Conservation (phyloP, 2,888 invertebrate genomes). For the Rhagophthalmus giganteus region DNA sequence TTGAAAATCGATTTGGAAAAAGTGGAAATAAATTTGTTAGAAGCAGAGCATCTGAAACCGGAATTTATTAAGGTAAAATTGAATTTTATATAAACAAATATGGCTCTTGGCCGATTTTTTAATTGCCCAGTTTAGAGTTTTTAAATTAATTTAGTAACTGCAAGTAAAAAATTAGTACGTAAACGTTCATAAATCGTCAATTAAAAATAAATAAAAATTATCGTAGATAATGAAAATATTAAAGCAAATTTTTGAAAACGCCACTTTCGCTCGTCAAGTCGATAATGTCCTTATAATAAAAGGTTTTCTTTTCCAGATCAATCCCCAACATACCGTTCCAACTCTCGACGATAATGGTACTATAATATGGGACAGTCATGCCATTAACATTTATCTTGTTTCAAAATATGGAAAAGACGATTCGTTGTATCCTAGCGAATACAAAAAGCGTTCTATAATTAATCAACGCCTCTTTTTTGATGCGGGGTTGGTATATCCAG, state of each 20-base stretch:
- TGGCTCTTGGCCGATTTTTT: neutral
- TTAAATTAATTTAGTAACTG: too few species aligned
- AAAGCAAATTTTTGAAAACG: too few species aligned
- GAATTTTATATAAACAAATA: neutral
- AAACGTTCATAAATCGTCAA: too few species aligned
- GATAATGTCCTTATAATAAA: too few species aligned
- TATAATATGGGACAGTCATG: constrained; percentile 57
- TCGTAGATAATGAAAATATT: too few species aligned
- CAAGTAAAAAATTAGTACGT: too few species aligned
- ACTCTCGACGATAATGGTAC: constrained; percentile 61
- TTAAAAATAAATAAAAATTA: too few species aligned
- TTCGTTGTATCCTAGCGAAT: constrained; percentile 61
- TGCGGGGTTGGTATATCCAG: constrained; percentile 57
- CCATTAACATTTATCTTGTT: constrained; percentile 58
- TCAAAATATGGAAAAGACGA: constrained; percentile 60
- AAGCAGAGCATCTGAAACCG: neutral
- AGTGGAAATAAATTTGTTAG: constrained; percentile 34
- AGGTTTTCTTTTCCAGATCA: constrained; percentile 58
- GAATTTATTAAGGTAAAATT: constrained; percentile 1
- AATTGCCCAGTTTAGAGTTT: neutral
- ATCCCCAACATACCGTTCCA: constrained; percentile 66
- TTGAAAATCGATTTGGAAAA: constrained; percentile 14
- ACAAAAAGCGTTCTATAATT: constrained; percentile 57
- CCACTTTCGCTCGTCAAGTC: too few species aligned
- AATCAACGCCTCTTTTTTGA: constrained; percentile 62